These are phyloP conservation scores for Patiria miniata DNA, from an alignment of 35 echinoderm and acorn worm species.

Conservation along the genomic window DNA sequence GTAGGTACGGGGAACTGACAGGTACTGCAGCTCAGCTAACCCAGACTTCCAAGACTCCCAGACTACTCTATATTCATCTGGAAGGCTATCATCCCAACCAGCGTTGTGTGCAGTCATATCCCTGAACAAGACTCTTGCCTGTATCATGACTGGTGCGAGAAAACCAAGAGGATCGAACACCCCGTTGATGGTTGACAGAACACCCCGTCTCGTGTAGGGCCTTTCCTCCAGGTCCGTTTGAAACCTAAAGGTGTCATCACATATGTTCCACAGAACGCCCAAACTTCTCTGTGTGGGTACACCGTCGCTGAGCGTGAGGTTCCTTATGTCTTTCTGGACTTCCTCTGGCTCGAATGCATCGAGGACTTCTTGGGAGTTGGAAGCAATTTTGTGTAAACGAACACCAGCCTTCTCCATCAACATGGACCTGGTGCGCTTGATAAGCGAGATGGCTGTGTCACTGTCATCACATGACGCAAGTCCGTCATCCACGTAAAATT, in stretches of 20 bases:
- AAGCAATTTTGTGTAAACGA: constrained; percentile 48
- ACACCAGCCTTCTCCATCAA: constrained; percentile 6
- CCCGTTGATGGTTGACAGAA: constrained; percentile 51
- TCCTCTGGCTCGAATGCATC: neutral
- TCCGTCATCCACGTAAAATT: constrained; percentile 75
- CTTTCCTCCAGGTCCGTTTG: neutral
- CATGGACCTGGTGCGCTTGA: neutral
- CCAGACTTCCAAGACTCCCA: too few species aligned
- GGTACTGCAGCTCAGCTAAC: too few species aligned
- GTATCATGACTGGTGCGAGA: constrained; percentile 20
- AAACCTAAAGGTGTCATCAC: constrained; percentile 7
- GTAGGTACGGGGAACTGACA: too few species aligned
- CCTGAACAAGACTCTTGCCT: neutral
- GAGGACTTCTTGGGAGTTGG: constrained; percentile 35
- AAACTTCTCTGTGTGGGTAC: constrained; percentile 5
- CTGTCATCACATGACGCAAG: constrained; percentile 8
- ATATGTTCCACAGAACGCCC: constrained; percentile 9
- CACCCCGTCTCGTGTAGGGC: constrained; percentile 47
- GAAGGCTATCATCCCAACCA: constrained; percentile 33
- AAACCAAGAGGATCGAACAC: constrained; percentile 56
- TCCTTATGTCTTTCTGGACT: constrained; percentile 31
- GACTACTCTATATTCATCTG: too few species aligned
- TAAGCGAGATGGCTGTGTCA: constrained; percentile 29
- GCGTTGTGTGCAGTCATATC: constrained; percentile 18
- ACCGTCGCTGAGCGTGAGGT: neutral